Base-by-base conservation (phyloP, 2,797 vertebrate genomes). In the Psittacula derbiana region DNA sequence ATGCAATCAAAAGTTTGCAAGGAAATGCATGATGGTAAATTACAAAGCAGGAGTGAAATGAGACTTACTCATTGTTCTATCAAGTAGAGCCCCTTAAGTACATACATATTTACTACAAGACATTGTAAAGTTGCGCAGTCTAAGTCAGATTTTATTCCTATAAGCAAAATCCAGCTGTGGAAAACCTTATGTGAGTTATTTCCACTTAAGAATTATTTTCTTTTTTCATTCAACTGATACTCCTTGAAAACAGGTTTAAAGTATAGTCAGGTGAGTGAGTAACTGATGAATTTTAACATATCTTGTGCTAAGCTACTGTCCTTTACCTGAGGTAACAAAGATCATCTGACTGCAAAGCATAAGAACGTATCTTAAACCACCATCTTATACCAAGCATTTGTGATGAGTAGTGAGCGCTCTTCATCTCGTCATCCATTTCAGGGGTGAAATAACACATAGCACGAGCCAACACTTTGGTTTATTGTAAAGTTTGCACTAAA, bases 1-100 rank as follows among this genome's bases (percentile, higher is more conserved):
- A 53, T 0, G 0, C 1, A 4, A 58, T 44, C 62, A 33, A 1
- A 55, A 80, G 30, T 47, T 75, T 73, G 46, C 10, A 58, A 70
- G 38, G 41, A 83, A 88, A 73, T 74, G 65, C 28, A 10, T 11
- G 28, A 82, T 8, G 28, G 27, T 18, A 52, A 79, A 67, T 73
- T 86, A 62, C 55, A 81, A 38, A 66, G 43, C 20, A 65, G 33
- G 5, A 41, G 7, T 10, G 38, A 81, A 79, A 66, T 1, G 10
- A 90, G n/a, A 71, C 20, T 55, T 73, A 50, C 25, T 66, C 60
- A 60, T 23, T 10, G 11, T 58, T 72, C 36, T 40, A 25, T 20
- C 2, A 8, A 79, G 30, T 21, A 50, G 28, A 72, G 43, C 12
- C 40, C 53, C 11, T 90, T 27, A 75, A 62, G 14, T 20, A 64